Conservation (phyloP, 2,113 vertebrate species). For the Todiramphus saurophagus region DNA sequence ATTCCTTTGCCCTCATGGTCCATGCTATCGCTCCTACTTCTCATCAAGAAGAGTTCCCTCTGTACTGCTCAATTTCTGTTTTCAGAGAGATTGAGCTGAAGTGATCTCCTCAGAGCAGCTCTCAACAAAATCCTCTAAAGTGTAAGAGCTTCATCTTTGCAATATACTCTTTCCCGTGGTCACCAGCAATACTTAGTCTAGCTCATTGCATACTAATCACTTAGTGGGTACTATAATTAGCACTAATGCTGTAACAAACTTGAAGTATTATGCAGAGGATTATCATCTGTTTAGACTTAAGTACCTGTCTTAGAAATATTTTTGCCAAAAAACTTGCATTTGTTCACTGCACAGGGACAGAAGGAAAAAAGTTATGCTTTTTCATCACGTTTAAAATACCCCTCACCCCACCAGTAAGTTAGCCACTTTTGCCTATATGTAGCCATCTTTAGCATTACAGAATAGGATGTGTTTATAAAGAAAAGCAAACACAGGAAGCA, state of each 20-base stretch:
- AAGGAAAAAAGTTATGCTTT: neutral
- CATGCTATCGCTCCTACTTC: neutral
- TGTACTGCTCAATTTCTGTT: neutral
- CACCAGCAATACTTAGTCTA: neutral
- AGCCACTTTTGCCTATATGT: neutral
- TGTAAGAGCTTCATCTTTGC: neutral
- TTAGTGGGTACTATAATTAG: neutral
- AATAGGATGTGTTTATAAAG: fast-evolving
- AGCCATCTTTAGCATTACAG: neutral
- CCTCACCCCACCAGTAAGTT: neutral
- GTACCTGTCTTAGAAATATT: neutral
- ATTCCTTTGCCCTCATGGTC: neutral
- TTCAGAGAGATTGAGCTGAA: neutral
- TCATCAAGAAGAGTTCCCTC: neutral
- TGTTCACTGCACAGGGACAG: neutral
- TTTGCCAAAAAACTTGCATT: neutral
- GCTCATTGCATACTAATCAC: neutral
- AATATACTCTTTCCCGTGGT: neutral
- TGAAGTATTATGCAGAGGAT: neutral
- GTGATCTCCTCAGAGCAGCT: neutral
- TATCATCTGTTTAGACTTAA: neutral
- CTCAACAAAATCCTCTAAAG: neutral
- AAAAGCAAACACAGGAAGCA: neutral
- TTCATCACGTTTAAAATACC: neutral
- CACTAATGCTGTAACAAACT: neutral